These are phyloP conservation scores for Cyaniris semiargus DNA, from an alignment of 2,888 invertebrate species.

Conservation along the genomic window DNA sequence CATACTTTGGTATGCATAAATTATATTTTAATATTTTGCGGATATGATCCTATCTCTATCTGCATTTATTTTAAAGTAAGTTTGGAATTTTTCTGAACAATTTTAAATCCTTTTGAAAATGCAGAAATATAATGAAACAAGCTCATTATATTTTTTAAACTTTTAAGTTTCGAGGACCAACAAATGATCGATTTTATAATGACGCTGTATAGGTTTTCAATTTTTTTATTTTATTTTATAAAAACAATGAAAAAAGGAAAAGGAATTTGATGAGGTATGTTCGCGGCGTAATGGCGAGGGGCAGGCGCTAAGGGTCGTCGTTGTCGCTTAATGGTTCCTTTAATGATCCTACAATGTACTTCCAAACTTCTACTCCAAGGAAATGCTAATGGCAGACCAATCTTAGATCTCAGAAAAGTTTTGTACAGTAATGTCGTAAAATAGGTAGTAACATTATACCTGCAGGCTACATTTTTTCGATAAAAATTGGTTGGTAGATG, in stretches of 20 bases:
- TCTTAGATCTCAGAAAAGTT: neutral
- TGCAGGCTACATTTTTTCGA: too few relatives aligned
- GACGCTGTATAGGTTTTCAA: neutral
- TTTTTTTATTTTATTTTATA: neutral
- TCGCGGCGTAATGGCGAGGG: conserved; percentile 39
- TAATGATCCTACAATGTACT: conserved; percentile 57
- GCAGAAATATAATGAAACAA: neutral
- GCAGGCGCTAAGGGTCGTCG: conserved; percentile 51
- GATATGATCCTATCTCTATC: neutral
- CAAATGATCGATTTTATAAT: neutral
- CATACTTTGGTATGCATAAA: neutral
- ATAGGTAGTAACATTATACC: neutral
- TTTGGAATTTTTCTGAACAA: too few relatives aligned
- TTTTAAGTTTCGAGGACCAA: neutral
- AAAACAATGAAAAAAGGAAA: neutral
- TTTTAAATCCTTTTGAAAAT: too few relatives aligned
- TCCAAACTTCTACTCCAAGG: conserved; percentile 32
- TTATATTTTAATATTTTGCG: neutral
- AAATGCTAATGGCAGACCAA: conserved; percentile 13
- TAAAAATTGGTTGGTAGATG: too few relatives aligned
- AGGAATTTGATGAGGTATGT: conserved; percentile 7
- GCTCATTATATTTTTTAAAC: neutral
- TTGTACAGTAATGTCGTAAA: neutral
- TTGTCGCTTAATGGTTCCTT: conserved; percentile 62
- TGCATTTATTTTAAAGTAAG: neutral